Conservation (phyloP, 2,888 invertebrate genomes). For the Acleris emargana region DNA sequence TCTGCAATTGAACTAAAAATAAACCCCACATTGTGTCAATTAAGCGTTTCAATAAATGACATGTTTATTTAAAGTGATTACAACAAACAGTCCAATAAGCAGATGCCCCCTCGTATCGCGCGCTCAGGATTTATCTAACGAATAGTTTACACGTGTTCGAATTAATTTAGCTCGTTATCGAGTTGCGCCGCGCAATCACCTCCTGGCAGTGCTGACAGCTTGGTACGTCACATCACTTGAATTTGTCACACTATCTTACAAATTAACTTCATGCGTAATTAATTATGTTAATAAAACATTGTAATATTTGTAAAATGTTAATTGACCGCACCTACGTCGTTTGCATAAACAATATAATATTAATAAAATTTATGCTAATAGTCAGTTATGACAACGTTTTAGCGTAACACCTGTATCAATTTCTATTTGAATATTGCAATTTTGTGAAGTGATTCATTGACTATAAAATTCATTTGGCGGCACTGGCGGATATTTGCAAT, state of each 20-base stretch:
- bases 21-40: conserved; percentile 63
- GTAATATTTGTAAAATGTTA: conserved; percentile 32
- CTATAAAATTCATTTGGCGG: conserved; percentile 53
- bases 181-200: conserved; percentile 64
- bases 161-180: conserved; percentile 74
- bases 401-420: conserved; percentile 54
- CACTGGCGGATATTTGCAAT: too few species aligned
- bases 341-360: conserved; percentile 51
- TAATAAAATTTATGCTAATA: conserved; percentile 50
- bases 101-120: conserved; percentile 48
- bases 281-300: conserved; percentile 32
- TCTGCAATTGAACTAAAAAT: conserved; percentile 35
- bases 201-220: conserved; percentile 45
- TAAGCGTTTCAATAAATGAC: conserved; percentile 58
- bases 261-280: conserved; percentile 21
- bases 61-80: conserved; percentile 67
- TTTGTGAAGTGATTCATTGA: conserved; percentile 48
- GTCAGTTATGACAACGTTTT: conserved; percentile 50
- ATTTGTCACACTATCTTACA: conserved; percentile 27
- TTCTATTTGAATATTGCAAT: conserved; percentile 46
- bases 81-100: conserved; percentile 69
- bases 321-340: conserved; percentile 41
- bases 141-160: conserved; percentile 75
- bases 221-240: conserved; percentile 35
- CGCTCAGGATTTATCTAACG: conserved; percentile 67